These are phyloP conservation scores for Formica aserva DNA, from an alignment of 2,888 invertebrate species.

Conservation along the genomic window DNA sequence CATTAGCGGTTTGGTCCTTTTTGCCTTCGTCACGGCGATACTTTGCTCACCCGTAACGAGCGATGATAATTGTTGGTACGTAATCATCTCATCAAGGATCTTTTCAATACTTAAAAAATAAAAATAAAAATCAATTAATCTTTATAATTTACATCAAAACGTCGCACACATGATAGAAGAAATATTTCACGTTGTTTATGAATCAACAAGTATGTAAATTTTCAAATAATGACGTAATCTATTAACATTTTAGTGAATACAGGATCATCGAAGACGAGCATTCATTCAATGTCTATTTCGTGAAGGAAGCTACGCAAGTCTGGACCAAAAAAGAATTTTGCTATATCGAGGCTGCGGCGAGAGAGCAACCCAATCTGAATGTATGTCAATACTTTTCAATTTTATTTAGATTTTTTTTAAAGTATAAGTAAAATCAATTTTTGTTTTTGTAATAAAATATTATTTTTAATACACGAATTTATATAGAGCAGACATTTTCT, in stretches of 20 bases:
- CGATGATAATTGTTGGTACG: slow-evolving; percentile 70
- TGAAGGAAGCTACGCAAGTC: slow-evolving; percentile 77
- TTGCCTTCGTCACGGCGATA: slow-evolving; percentile 70
- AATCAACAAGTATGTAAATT: background rate
- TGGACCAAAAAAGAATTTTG: slow-evolving; percentile 79
- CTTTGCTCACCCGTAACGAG: slow-evolving; percentile 64
- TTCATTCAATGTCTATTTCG: slow-evolving; percentile 76
- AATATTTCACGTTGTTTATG: background rate
- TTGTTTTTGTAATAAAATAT: background rate
- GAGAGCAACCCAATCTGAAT: slow-evolving; percentile 75
- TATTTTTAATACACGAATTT: background rate
- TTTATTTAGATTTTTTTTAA: slow-evolving; percentile 22
- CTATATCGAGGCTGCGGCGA: slow-evolving; percentile 78
- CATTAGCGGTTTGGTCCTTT: slow-evolving; percentile 66
- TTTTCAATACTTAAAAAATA: background rate
- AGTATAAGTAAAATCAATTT: background rate
- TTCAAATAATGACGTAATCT: background rate
- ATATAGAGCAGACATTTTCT: background rate
- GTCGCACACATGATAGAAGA: background rate
- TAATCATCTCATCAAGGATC: background rate
- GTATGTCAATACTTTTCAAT: slow-evolving; percentile 64
- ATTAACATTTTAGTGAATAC: background rate
- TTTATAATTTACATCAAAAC: background rate
- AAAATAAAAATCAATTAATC: background rate
- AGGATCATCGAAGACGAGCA: background rate